A percentile compares a stretch with the other conserved stretches of the same genome.
Evolutionary conservation across 2,113 vertebrate genomes (phyloP).

Genomic region (Mastomys coucha): DNA sequence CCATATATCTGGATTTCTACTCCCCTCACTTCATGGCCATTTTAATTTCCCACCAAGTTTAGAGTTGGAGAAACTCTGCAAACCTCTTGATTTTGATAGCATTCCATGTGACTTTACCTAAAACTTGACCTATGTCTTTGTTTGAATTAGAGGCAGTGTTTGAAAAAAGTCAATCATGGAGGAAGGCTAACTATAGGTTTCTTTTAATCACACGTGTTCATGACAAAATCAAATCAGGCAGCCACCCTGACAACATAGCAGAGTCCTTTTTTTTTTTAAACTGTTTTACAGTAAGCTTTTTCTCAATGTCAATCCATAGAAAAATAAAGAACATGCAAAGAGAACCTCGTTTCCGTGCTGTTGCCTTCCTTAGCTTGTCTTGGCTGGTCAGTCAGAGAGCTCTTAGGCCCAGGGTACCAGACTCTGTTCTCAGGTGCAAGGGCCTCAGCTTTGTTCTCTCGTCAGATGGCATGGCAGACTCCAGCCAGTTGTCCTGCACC

Average conservation of each 20-base stretch:
- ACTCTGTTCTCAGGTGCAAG: background rate
- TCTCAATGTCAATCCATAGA: background rate
- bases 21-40: background rate
- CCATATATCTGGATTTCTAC: slow-evolving; percentile 6
- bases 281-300: background rate
- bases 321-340: background rate
- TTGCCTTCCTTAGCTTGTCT: background rate
- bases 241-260: background rate
- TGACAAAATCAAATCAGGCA: slow-evolving; percentile 16
- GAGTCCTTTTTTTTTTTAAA: background rate
- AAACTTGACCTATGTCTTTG: slow-evolving; percentile 37
- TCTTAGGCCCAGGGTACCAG: background rate
- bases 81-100: slow-evolving; percentile 43
- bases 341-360: background rate
- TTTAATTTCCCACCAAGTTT: slow-evolving; percentile 37
- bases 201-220: background rate
- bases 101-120: slow-evolving; percentile 41
- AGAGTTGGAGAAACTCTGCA: background rate
- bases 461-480: slow-evolving; percentile 9
- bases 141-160: slow-evolving; percentile 1
- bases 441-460: background rate
- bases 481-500: slow-evolving; percentile 59
- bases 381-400: background rate
- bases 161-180: slow-evolving; percentile 32
- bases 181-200: slow-evolving; percentile 56